These are phyloP conservation scores for Polypedilum pembai DNA, from an alignment of 1,140 invertebrate species.

Conservation along the genomic window DNA sequence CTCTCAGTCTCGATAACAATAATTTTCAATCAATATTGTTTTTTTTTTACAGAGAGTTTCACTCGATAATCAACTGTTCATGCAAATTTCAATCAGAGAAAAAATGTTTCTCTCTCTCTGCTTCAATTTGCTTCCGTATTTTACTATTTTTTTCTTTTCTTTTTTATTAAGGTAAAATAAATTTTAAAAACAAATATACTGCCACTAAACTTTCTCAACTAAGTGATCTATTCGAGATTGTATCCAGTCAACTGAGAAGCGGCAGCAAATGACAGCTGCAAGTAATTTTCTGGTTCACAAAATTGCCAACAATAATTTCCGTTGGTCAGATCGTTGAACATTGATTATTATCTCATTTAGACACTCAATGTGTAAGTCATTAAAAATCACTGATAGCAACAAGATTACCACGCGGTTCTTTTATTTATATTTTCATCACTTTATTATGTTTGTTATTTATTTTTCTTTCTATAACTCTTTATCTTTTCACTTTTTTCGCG, in stretches of 20 bases:
- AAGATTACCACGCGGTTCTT: background rate
- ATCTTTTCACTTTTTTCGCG: background rate
- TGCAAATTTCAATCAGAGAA: background rate
- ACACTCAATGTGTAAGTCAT: background rate
- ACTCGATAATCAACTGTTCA: background rate
- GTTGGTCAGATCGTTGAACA: background rate
- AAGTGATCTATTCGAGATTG: background rate
- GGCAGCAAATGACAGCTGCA: background rate
- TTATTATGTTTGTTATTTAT: background rate
- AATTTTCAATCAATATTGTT: too few relatives aligned
- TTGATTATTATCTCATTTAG: background rate
- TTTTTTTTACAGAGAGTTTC: background rate
- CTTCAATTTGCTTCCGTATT: background rate
- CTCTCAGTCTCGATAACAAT: too few relatives aligned
- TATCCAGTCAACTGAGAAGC: conserved; percentile 10
- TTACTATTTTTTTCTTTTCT: background rate
- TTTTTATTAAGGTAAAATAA: background rate
- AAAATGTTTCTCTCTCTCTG: background rate
- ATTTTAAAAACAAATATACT: too few relatives aligned
- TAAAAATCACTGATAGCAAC: too few relatives aligned
- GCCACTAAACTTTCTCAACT: background rate
- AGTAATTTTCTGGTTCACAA: background rate
- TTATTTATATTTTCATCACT: background rate
- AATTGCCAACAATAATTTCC: conserved; percentile 8
- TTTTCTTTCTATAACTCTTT: too few relatives aligned